Base-by-base conservation (phyloP, 2,113 vertebrate species). In the Reinhardtius hippoglossoides region DNA sequence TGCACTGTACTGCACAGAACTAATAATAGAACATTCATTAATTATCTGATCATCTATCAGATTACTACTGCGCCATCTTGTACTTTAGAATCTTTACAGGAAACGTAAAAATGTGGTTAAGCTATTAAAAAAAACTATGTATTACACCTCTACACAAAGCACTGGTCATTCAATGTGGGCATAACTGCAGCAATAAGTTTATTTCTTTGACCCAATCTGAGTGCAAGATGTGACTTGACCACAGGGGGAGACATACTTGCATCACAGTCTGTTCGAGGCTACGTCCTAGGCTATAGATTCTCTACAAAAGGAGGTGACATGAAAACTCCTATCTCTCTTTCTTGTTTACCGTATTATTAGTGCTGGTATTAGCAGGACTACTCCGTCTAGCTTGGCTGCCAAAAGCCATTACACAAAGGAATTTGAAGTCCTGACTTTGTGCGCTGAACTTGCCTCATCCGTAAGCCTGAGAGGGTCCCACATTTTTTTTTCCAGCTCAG, bases 391-490 rank as follows among this genome's bases (percentile, higher is more conserved):
- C 64, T 62, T 26, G 4, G n/a, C 50, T n/a, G 8, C 44, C 18
- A 67, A 35, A 31, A 73, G 50, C 24, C 23, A 5, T 50, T 20
- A 55, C 35, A 70, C 44, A 31, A 50, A 15, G n/a, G 21, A 31
- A 48, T 21, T 21, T 12, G 7, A 18, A 23, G 18, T 64, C 65
- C 37, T 40, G 42, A 63, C 9, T 16, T 56, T 14, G 42, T 26
- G 21, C 5, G 0, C 21, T 63, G 72, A 78, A 78, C 60, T 58
- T 67, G 46, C 35, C 68, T 80, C 18, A 48, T 74, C 76, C 26
- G 72, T 64, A 70, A 80, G 66, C 79, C 42, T 31, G 80, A 75
- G 66, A 54, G 54, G 46, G 42, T 58, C 54, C 65, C 68, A 44
- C 69, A 67, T 62, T 58, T 26, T 26, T 23, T 71, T 79, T 40